phyloP scores from a whole-genome alignment of 30 jellyfish, hydroid and myxozoan species.

The Haliclystus octoradiatus region DNA sequence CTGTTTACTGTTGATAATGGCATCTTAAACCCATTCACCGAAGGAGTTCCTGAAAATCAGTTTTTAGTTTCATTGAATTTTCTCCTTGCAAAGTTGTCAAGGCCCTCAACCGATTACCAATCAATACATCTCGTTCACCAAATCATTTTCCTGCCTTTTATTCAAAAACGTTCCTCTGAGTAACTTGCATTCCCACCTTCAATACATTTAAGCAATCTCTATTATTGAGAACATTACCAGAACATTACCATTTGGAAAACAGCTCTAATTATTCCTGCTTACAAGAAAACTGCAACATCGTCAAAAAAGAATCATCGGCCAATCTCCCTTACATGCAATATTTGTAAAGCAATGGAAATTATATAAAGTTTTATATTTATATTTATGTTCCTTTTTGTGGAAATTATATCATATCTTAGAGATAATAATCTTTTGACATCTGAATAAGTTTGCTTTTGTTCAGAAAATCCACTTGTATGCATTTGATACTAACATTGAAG shows the following conservation, averaged over 20 bases:
- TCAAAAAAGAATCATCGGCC: too few relatives aligned
- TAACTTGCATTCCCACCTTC: background rate
- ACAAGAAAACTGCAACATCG: background rate
- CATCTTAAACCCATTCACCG: too few relatives aligned
- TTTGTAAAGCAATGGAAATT: too few relatives aligned
- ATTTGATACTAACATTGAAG: too few relatives aligned
- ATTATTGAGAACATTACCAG: background rate
- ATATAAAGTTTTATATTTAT: too few relatives aligned
- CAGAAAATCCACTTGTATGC: too few relatives aligned
- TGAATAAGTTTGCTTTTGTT: too few relatives aligned
- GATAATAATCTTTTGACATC: too few relatives aligned
- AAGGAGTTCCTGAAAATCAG: too few relatives aligned
- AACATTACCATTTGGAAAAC: background rate
- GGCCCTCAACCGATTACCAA: background rate
- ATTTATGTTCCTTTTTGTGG: too few relatives aligned
- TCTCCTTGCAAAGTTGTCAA: background rate
- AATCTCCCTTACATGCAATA: too few relatives aligned
- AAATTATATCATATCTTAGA: too few relatives aligned
- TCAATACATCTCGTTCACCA: background rate
- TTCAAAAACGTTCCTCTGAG: background rate
- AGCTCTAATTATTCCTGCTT: background rate
- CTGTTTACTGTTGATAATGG: background rate
- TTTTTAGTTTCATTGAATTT: background rate
- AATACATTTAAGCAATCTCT: background rate
- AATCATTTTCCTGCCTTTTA: background rate